These are phyloP conservation scores for Sandelia bainsii DNA, from an alignment of 2,797 vertebrate species.

Conservation along the genomic window DNA sequence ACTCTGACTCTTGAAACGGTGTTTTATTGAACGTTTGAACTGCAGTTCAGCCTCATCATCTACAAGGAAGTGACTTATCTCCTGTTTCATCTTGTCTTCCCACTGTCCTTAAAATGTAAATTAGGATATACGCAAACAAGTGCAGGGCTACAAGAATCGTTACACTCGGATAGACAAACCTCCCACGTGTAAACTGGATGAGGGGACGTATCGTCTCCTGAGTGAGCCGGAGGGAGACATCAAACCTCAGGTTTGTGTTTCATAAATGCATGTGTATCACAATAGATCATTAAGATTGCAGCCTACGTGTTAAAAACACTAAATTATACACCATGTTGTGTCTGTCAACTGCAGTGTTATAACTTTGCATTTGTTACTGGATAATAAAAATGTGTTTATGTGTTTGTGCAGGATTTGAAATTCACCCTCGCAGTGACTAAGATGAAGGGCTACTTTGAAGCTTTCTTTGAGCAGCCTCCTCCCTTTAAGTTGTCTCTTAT, in stretches of 20 bases:
- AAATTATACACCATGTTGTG: background rate
- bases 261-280: background rate
- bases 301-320: background rate
- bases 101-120: conserved; percentile 15
- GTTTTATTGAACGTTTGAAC: background rate
- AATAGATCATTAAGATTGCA: background rate
- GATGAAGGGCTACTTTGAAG: conserved; percentile 90
- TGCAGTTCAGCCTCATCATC: background rate
- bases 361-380: background rate
- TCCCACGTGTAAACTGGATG: conserved; percentile 86
- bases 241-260: conserved; percentile 83
- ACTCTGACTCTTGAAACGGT: background rate
- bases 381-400: background rate
- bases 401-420: conserved; percentile 84
- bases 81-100: conserved; percentile 3
- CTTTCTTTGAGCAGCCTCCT: conserved; percentile 87
- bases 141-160: conserved; percentile 83
- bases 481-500: conserved; percentile 88
- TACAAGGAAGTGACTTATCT: background rate
- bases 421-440: conserved; percentile 87
- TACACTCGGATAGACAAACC: conserved; percentile 89
- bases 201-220: conserved; percentile 85
- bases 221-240: conserved; percentile 89
- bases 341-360: background rate
- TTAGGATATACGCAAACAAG: conserved; percentile 86